These are phyloP conservation scores for Eupithecia insigniata DNA, from an alignment of 2,888 invertebrate species.

Conservation along the genomic window DNA sequence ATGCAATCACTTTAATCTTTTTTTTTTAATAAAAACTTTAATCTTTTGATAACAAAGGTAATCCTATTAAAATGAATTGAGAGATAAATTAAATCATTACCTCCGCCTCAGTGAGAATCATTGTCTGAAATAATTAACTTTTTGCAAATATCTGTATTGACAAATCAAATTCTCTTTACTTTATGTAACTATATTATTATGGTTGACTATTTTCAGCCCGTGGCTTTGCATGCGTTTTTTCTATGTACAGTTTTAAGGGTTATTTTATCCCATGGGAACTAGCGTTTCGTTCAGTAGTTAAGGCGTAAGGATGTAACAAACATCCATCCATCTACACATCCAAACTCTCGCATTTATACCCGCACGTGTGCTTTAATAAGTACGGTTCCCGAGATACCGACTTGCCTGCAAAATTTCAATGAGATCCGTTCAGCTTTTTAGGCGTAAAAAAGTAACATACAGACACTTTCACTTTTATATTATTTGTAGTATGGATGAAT, in stretches of 20 bases:
- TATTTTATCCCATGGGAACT: neutral
- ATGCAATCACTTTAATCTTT: neutral
- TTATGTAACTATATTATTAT: neutral
- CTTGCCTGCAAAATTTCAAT: no score
- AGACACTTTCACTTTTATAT: no score
- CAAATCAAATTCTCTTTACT: conserved; percentile 1
- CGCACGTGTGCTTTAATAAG: no score
- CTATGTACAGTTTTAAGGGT: neutral
- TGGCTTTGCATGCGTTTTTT: neutral
- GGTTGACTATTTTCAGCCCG: neutral
- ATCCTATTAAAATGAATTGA: conserved; percentile 13
- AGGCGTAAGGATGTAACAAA: no score
- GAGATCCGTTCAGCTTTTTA: no score
- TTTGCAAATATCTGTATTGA: neutral
- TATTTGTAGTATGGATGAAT: no score
- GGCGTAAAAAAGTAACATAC: no score
- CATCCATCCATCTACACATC: no score
- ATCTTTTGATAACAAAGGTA: conserved; percentile 5
- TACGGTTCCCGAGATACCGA: no score
- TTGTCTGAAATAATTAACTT: conserved; percentile 12
- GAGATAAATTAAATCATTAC: conserved; percentile 16
- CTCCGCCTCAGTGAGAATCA: conserved; percentile 25
- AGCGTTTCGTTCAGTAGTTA: no score
- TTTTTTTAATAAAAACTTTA: neutral
- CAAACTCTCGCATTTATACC: no score